phyloP scores from a whole-genome alignment of 2,888 invertebrate species.

The Caenorhabditis angaria region DNA sequence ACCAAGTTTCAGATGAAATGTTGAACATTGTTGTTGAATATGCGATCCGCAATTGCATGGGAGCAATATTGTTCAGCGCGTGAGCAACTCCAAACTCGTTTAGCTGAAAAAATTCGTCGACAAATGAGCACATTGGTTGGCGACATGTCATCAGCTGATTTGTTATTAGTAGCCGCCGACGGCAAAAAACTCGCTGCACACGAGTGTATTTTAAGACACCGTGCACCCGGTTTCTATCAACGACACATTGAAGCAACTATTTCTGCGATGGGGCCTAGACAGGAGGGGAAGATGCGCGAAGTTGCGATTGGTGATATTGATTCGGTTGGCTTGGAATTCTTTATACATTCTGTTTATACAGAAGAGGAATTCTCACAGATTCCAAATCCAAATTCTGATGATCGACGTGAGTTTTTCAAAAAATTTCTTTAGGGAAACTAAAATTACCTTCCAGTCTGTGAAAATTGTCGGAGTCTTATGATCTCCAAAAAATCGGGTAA shows the following conservation, averaged over 20 bases:
- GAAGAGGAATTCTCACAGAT: slow-evolving; percentile 65
- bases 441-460: slow-evolving; percentile 22
- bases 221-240: slow-evolving; percentile 69
- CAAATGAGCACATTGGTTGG: slow-evolving; percentile 60
- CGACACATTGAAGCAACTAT: slow-evolving; percentile 65
- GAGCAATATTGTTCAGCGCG: slow-evolving; percentile 56
- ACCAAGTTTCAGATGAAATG: slow-evolving; percentile 29
- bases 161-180: slow-evolving; percentile 65
- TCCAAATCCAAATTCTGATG: slow-evolving; percentile 30
- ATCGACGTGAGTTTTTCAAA: slow-evolving; percentile 38
- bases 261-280: slow-evolving; percentile 53
- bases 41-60: slow-evolving; percentile 48
- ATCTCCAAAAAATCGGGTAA: not conserved
- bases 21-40: slow-evolving; percentile 15
- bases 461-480: slow-evolving; percentile 16
- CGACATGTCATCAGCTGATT: slow-evolving; percentile 60
- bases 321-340: slow-evolving; percentile 65
- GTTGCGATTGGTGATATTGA: slow-evolving; percentile 69
- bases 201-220: slow-evolving; percentile 61
- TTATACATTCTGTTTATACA: slow-evolving; percentile 68
- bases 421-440: not conserved
- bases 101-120: slow-evolving; percentile 51
- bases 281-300: slow-evolving; percentile 43
- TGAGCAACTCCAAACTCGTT: slow-evolving; percentile 49
- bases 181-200: slow-evolving; percentile 67